Evolutionary conservation across 2,888 invertebrate genomes (phyloP), one percentile per base, ranked within the genome.

Genomic region (Rhaphigaster nebulosa): DNA sequence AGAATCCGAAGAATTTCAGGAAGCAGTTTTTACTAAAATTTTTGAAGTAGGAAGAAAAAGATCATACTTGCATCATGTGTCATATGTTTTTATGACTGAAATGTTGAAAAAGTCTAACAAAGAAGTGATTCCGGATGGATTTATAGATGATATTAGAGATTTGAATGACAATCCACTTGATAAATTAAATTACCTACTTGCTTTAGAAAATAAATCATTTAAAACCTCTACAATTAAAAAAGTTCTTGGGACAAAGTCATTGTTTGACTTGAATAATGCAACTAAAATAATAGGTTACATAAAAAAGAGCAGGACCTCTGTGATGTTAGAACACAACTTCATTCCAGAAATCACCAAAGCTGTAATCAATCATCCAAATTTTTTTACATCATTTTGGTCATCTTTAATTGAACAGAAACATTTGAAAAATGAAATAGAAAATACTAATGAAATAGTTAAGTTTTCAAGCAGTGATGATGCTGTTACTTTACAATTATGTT

Each of bases 81-180:
- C 90, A 12, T 90, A 80, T 60, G 41, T 60, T 13, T 90, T 84
- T 60, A 50, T 90, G 52, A 54, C 52, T n/a, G 34, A 50, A 50
- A 52, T 80, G 41, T 26, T 90, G 12, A 87, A 84, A 54, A 90
- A 84, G 8, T 38, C 70, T 18, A 34, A 87, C 18, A 52, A 56
- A 41, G 90, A 87, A 56, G 38, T 84, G 5, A 80, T 34, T 70
- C 80, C 80, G 0, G 90, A 90, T 18, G 90, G 87, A 8, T 60
- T 90, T 87, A 20, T 90, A n/a, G 60, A 84, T 87, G 65, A 90
- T 90, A 5, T 90, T 52, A 80, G 80, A 38, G 84, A 90, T 34
- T 87, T 90, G 41, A 76, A 87, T 54, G 70, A 41, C 23, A 90
- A 90, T 90, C n/a, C 90, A 38, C 29, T 90, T n/a, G 90, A 90